Percentiles rank a stretch among this genome's conserved stretches.
Conservation (phyloP, 2,888 invertebrate species). For the Galeruca laticollis region DNA sequence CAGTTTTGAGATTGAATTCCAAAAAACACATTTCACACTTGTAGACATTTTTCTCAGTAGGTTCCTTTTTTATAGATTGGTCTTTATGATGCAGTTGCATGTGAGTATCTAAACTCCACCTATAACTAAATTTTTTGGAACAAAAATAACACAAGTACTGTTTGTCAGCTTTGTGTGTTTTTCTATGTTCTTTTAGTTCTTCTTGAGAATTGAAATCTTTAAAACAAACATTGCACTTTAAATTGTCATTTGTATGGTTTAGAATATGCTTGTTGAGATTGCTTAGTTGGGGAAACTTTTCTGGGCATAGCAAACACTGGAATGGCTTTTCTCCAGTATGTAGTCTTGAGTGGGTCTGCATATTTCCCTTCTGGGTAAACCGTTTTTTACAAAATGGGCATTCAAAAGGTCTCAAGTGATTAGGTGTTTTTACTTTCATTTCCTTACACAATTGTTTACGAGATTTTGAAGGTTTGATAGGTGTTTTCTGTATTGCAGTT, state of each 20-base stretch:
- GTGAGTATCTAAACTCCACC: conserved; percentile 17
- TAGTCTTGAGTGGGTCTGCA: conserved; percentile 18
- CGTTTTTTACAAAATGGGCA: conserved; percentile 3
- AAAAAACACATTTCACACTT: not conserved
- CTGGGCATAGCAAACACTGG: conserved; percentile 5
- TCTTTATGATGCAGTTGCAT: conserved; percentile 2
- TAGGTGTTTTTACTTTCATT: conserved; percentile 7
- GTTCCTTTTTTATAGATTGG: not conserved
- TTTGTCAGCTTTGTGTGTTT: conserved; percentile 10
- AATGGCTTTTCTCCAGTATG: conserved; percentile 23
- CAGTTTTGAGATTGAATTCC: not conserved
- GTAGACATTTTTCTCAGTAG: not conserved
- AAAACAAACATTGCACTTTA: conserved; percentile 6
- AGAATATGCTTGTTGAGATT: conserved; percentile 18
- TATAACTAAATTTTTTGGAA: conserved; percentile 16
- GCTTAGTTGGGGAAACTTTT: conserved; percentile 21
- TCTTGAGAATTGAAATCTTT: not conserved
- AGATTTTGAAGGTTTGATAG: not conserved
- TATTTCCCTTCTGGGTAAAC: conserved; percentile 22
- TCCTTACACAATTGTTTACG: not conserved
- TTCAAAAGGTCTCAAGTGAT: conserved; percentile 8
- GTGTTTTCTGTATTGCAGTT: not conserved
- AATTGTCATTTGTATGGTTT: not conserved
- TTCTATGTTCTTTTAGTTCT: conserved; percentile 8
- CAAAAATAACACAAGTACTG: conserved; percentile 8